phyloP scores from a whole-genome alignment of 2,888 invertebrate genomes.

The Ormyrus rosae region DNA sequence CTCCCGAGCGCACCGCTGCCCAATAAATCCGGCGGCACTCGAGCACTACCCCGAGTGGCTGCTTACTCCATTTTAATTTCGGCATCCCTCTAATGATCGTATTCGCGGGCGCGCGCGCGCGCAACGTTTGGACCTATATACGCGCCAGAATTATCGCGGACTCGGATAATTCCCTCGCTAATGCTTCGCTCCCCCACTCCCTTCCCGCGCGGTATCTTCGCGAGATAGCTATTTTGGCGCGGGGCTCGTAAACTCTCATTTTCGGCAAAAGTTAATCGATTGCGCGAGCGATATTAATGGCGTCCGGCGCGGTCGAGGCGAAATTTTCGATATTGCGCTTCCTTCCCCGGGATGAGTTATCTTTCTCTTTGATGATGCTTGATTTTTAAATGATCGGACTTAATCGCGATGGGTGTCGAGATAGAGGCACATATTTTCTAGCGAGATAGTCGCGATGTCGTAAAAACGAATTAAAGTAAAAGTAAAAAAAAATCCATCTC shows the following conservation, averaged over 20 bases:
- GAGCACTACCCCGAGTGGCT: too few species aligned
- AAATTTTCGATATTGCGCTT: too few species aligned
- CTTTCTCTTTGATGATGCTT: too few species aligned
- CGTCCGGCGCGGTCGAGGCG: neutral
- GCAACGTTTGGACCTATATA: neutral
- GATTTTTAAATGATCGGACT: too few species aligned
- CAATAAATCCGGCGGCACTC: too few species aligned
- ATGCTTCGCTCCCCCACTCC: neutral
- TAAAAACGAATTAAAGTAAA: neutral
- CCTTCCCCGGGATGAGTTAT: too few species aligned
- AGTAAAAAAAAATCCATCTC: neutral
- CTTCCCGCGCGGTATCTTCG: too few species aligned
- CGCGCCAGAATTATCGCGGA: neutral
- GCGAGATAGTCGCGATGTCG: too few species aligned
- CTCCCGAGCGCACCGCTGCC: too few species aligned
- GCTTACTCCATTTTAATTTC: too few species aligned
- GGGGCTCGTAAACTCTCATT: constrained; percentile 6
- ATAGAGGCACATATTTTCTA: too few species aligned
- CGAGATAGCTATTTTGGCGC: constrained; percentile 3
- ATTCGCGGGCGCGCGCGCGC: neutral
- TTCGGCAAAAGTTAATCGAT: constrained; percentile 21
- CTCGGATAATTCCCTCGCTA: constrained; percentile 12
- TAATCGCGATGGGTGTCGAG: too few species aligned
- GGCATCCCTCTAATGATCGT: neutral
- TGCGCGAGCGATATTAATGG: constrained; percentile 20